Base-by-base conservation (phyloP, 2,888 invertebrate species). In the Eurois occulta region DNA sequence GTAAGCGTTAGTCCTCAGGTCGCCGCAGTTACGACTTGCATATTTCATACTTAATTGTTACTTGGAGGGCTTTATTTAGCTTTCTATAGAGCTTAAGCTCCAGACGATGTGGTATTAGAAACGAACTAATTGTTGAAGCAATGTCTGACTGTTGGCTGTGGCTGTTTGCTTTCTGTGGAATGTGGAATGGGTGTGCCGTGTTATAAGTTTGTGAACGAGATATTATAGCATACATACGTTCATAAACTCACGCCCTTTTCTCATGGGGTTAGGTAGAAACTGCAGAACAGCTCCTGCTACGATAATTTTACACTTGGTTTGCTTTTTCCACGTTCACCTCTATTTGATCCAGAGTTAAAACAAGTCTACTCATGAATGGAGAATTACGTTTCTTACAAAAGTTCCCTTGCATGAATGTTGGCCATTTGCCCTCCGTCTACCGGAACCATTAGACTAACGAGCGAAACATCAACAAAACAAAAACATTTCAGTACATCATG, bases 1-100 rank as follows among this genome's bases (percentile, higher is more conserved):
- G 72, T 52, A 32, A 60, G 24, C 64, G 70, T 72, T 46, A 65
- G 70, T 43, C 55, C 43, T 18, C 72, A 28, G 24, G 32, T 48
- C 38, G 38, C 58, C 64, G 62, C 58, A 62, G 28, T 41, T 43
- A n/a, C n/a, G 13, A 64, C 69, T 68, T 82, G 79, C 75, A 62
- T 80, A 79, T 67, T 80, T 75, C 21, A 69, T 76, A 74, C 67
- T 74, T 82, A 60, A 85, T 71, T 71, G 32, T 62, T 67, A 75
- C 21, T 43, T 24, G 35, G 10, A 66, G 48, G n/a, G 11, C 46
- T 52, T 78, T 67, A 71, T 43, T 72, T 72, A 38, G 8, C 48
- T 52, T 52, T 52, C 10, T 52, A 52, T 52, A 52, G 10, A 52
- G 3, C 10, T 24, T 52, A 8, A 52, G 58, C 38, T 38, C 41